Base-by-base conservation (phyloP, 2,797 vertebrate species). In the Catostomus latipinnis region DNA sequence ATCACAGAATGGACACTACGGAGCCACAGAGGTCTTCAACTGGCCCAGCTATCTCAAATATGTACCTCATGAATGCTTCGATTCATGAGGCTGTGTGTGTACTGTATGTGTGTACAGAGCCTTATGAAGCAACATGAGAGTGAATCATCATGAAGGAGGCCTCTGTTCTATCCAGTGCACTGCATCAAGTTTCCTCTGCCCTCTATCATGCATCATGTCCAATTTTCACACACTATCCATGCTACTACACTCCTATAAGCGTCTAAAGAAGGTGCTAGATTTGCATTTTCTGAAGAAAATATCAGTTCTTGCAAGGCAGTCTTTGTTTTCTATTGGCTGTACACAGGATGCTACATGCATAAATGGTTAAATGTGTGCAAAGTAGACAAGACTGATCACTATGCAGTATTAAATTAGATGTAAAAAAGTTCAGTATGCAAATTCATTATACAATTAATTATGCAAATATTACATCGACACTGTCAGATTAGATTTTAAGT, bases 141-240 rank as follows among this genome's bases (percentile, higher is more conserved):
- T 57, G 75, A 61, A 16, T 60, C 4, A 69, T 76, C 85, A 91
- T 94, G 88, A 94, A 94, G 89, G 89, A 85, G 16, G 58, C 83
- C 90, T 90, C 90, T 94, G 92, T 94, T 93, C 89, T 9, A 34
- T 73, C 43, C 68, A 10, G 4, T 46, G 56, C 14, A 54, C 61
- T 65, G 46, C 45, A 74, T 56, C 14, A 6, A 61, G 56, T 61
- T 80, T 48, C 62, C 50, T 72, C 48, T 76, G 50, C 74, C 53
- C 80, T 60, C 74, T 83, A 70, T 80, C 12, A 11, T 61, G 22
- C 4, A 6, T 34, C 5, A 6, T 34, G 22, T 61, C 34, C 18
- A 61, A 63, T 12, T 43, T 18, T 63, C 6, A 1, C 58, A 61
- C 58, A 9, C 58, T 22, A 9, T 58, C 56, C n/a, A 9, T 4